A percentile compares a stretch with the other conserved stretches of the same genome.
These are phyloP conservation scores for Lineus longissimus DNA, from an alignment of 1,140 invertebrate species.

Conservation along the genomic window DNA sequence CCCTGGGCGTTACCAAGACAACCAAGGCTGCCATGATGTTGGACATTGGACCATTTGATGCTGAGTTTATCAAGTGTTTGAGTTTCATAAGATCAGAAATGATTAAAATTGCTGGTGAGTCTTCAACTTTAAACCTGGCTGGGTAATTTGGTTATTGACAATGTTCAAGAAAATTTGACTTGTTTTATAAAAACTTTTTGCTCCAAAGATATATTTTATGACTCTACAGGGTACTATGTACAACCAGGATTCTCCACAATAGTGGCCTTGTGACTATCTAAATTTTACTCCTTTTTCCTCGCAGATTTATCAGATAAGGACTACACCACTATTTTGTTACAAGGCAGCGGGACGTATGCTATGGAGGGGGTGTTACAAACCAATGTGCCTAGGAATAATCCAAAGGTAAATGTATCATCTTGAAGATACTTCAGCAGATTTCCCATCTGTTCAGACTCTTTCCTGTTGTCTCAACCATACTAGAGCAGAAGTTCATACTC, in stretches of 20 bases:
- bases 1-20: constrained; percentile 51
- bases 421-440: no score
- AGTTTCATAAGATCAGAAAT: constrained; percentile 49
- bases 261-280: neutral
- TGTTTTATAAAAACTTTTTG: no score
- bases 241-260: neutral
- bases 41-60: constrained; percentile 57
- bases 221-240: no score
- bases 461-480: no score
- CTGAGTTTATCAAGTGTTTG: constrained; percentile 53
- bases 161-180: no score
- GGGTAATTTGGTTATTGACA: neutral
- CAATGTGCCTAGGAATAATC: constrained; percentile 30
- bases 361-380: constrained; percentile 57
- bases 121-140: neutral
- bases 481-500: no score
- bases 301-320: constrained; percentile 44
- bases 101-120: constrained; percentile 54
- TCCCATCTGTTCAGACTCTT: no score
- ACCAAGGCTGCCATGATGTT: constrained; percentile 55
- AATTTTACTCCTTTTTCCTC: constrained; percentile 6
- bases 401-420: neutral
- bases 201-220: no score
- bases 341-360: constrained; percentile 58
- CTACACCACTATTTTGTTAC: constrained; percentile 54